phyloP scores from a whole-genome alignment of 2,113 vertebrate species.

The Grammomys dolichurus region DNA sequence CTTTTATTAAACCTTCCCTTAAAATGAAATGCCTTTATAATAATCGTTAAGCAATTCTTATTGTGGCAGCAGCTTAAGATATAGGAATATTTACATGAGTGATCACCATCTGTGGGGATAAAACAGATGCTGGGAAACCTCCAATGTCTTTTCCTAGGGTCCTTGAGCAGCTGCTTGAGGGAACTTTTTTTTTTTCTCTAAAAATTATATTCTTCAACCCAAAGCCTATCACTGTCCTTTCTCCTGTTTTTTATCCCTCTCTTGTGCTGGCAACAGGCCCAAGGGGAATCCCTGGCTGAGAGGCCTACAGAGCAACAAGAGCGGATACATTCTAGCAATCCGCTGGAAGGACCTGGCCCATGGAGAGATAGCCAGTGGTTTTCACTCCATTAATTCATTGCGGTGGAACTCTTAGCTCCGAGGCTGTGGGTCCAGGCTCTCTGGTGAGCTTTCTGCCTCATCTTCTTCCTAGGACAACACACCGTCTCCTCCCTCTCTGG shows the following conservation, averaged over 20 bases:
- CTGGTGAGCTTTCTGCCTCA: background rate
- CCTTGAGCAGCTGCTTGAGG: background rate
- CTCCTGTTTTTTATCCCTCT: background rate
- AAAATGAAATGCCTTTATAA: constrained; percentile 56
- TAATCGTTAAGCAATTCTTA: constrained; percentile 41
- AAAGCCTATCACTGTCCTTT: background rate
- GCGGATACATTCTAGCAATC: background rate
- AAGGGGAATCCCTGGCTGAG: background rate
- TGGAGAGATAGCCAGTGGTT: background rate
- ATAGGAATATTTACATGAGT: background rate
- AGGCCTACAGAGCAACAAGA: background rate
- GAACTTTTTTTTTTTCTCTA: background rate
- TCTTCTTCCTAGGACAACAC: background rate
- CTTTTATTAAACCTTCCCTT: constrained; percentile 46
- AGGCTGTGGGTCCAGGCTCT: background rate
- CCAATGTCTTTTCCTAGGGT: background rate
- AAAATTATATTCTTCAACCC: background rate
- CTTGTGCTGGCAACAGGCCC: background rate
- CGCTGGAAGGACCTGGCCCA: too few species aligned
- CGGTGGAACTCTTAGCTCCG: background rate
- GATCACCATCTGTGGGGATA: background rate
- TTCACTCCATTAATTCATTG: background rate
- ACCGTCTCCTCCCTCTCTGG: background rate
- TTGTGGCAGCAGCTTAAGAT: constrained; percentile 1
- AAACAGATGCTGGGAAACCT: background rate